These are phyloP conservation scores for Nomada lathburiana DNA, from an alignment of 2,888 invertebrate genomes.

Conservation along the genomic window DNA sequence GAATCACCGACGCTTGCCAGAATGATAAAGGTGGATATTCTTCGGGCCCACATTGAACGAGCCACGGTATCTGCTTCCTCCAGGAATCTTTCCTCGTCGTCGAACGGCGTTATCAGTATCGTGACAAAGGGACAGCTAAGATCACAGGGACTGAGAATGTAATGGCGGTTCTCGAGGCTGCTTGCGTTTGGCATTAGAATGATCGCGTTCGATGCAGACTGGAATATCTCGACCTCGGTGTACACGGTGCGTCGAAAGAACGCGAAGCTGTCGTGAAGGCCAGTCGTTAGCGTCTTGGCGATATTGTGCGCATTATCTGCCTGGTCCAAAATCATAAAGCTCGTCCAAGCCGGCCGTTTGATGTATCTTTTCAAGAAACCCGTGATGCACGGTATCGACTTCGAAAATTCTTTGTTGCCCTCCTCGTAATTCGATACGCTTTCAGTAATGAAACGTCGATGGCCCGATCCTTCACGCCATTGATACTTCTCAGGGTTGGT, in stretches of 20 bases:
- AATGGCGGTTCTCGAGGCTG: slow-evolving; percentile 40
- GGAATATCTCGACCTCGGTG: not conserved
- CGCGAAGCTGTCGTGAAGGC: not conserved
- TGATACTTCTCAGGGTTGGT: not conserved
- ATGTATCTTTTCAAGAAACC: slow-evolving; percentile 59
- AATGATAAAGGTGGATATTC: slow-evolving; percentile 62
- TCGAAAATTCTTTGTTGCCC: not conserved
- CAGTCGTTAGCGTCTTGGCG: slow-evolving; percentile 33
- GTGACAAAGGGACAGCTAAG: slow-evolving; percentile 66
- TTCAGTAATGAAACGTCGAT: slow-evolving; percentile 33
- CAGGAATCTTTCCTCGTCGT: slow-evolving; percentile 64
- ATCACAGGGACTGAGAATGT: slow-evolving; percentile 64
- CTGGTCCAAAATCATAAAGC: slow-evolving; percentile 52
- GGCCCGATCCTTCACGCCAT: not conserved
- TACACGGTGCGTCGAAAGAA: not conserved
- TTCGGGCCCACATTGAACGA: slow-evolving; percentile 61
- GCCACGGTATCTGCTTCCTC: slow-evolving; percentile 55
- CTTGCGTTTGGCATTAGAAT: slow-evolving; percentile 60
- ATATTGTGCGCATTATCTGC: slow-evolving; percentile 8
- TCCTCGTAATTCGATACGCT: not conserved
- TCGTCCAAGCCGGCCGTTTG: slow-evolving; percentile 23
- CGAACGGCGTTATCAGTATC: slow-evolving; percentile 55
- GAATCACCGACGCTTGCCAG: slow-evolving; percentile 59
- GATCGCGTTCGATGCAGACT: slow-evolving; percentile 45
- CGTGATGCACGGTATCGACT: slow-evolving; percentile 57